Conservation (phyloP, 2,797 vertebrate species). For the Scleropages formosus region DNA sequence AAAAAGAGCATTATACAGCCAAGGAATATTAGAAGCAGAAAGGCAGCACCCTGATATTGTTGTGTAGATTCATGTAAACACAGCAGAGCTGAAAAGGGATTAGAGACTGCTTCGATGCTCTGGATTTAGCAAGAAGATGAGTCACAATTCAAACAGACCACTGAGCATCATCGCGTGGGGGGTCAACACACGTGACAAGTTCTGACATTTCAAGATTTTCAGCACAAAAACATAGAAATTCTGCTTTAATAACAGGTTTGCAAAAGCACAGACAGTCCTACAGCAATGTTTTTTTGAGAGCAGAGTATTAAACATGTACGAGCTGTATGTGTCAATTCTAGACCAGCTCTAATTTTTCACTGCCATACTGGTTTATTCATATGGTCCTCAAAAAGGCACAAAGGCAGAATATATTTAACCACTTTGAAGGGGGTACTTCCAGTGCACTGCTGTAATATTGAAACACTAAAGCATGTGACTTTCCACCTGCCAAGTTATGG, state of each 20-base stretch:
- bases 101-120: background rate
- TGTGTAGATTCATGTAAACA: background rate
- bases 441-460: background rate
- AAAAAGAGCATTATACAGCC: too few species aligned
- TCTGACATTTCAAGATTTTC: background rate
- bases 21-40: background rate
- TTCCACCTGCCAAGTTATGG: background rate
- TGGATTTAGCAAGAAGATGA: background rate
- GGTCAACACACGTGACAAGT: background rate
- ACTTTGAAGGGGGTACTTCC: background rate
- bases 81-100: background rate
- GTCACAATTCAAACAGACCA: background rate
- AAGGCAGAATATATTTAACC: background rate
- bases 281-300: too few species aligned
- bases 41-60: background rate
- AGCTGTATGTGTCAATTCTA: too few species aligned
- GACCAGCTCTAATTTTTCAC: too few species aligned
- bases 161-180: too few species aligned
- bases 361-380: background rate
- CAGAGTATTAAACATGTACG: too few species aligned
- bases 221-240: background rate
- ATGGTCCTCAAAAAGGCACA: background rate
- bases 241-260: background rate
- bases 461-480: background rate
- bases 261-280: background rate